These are phyloP conservation scores for Deilephila elpenor DNA, from an alignment of 2,888 invertebrate species.

Conservation along the genomic window DNA sequence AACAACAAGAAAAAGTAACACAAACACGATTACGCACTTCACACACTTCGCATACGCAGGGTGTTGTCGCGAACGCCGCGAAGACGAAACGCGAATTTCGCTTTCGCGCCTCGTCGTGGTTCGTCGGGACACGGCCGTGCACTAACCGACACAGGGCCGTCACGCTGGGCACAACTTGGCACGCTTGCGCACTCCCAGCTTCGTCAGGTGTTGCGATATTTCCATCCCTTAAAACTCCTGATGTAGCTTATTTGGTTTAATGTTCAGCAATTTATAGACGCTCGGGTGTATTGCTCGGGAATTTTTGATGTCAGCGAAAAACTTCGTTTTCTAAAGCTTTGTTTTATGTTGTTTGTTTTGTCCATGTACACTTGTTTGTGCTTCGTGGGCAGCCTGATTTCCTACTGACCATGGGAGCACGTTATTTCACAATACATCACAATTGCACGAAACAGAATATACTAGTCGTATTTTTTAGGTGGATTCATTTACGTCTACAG, in stretches of 20 bases:
- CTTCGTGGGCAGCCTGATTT: background rate
- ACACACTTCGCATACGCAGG: constrained; percentile 22
- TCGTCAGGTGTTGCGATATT: constrained; percentile 56
- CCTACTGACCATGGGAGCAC: background rate
- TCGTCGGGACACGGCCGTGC: constrained; percentile 48
- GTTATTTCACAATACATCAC: background rate
- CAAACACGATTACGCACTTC: constrained; percentile 16
- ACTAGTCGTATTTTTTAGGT: too few relatives aligned
- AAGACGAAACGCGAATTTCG: constrained; percentile 13
- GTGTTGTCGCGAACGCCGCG: constrained; percentile 16
- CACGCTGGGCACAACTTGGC: constrained; percentile 23
- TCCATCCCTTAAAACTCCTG: constrained; percentile 59
- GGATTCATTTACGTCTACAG: too few relatives aligned
- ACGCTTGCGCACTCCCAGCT: constrained; percentile 61
- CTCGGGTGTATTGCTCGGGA: constrained; percentile 20
- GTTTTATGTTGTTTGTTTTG: constrained; percentile 18
- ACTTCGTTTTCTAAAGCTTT: background rate
- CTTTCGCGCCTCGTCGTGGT: constrained; percentile 22
- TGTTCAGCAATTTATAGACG: constrained; percentile 27
- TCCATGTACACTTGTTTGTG: background rate
- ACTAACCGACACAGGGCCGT: constrained; percentile 46
- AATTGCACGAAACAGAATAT: too few relatives aligned
- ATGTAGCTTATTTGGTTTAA: constrained; percentile 27
- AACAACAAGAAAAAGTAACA: constrained; percentile 16
- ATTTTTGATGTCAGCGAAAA: constrained; percentile 25